Conservation (phyloP, 2,797 vertebrate species). For the Chiroxiphia lanceolata region DNA sequence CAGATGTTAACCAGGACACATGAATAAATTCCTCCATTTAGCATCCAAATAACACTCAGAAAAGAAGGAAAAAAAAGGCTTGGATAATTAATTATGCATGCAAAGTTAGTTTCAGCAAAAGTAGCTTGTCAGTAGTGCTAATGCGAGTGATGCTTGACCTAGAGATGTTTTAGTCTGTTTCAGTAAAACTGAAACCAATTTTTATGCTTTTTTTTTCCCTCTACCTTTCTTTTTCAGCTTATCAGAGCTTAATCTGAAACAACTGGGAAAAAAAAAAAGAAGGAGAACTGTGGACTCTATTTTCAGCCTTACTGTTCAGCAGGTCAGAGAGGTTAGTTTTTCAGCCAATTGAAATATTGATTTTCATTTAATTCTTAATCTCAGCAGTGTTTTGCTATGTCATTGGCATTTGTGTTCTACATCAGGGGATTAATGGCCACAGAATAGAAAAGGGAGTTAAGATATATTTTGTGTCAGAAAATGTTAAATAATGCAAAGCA, state of each 20-base stretch:
- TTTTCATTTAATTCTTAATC: slow-evolving; percentile 51
- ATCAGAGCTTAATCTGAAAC: background rate
- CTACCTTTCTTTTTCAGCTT: background rate
- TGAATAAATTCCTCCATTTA: background rate
- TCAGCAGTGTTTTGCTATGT: slow-evolving; percentile 35
- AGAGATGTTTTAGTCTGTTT: slow-evolving; percentile 17
- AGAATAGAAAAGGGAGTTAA: slow-evolving; percentile 17
- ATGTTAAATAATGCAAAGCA: slow-evolving; percentile 55
- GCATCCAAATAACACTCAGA: background rate
- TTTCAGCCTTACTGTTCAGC: background rate
- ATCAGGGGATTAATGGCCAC: slow-evolving; percentile 6
- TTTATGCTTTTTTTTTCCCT: background rate
- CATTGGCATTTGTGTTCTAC: slow-evolving; percentile 27
- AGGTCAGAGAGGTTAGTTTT: background rate
- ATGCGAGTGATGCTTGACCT: slow-evolving; percentile 21
- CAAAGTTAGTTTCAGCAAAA: slow-evolving; percentile 23
- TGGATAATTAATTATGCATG: slow-evolving; percentile 24
- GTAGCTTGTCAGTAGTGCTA: slow-evolving; percentile 11
- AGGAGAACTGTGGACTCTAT: background rate
- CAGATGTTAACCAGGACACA: background rate
- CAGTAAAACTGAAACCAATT: slow-evolving; percentile 1
- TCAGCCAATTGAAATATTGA: slow-evolving; percentile 12
- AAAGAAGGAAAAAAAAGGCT: background rate
- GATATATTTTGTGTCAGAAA: slow-evolving; percentile 56
- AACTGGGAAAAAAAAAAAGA: background rate